These are phyloP conservation scores for Tragelaphus buxtoni DNA, from an alignment of 2,113 vertebrate genomes.

Conservation along the genomic window DNA sequence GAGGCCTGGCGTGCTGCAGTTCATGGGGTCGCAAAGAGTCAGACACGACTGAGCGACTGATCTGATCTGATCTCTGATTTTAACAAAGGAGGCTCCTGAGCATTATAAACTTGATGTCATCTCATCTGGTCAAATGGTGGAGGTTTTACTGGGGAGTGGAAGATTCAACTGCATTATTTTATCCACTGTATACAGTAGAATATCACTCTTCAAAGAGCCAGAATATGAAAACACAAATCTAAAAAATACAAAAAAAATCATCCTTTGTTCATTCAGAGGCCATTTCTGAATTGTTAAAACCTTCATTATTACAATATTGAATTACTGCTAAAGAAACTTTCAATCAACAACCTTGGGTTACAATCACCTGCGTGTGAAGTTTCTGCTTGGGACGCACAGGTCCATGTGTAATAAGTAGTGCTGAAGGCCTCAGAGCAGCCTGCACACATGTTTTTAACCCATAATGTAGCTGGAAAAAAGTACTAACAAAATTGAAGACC, in stretches of 20 bases:
- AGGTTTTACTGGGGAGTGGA: not conserved
- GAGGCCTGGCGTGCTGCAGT: no score
- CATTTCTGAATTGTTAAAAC: conserved; percentile 1
- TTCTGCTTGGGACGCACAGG: not conserved
- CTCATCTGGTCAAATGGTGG: conserved; percentile 17
- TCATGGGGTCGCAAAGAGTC: no score
- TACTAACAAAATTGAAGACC: not conserved
- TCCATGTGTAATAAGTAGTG: not conserved
- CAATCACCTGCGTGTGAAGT: not conserved
- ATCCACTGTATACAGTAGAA: not conserved
- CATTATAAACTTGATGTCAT: not conserved
- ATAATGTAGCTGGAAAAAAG: not conserved
- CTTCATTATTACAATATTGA: not conserved
- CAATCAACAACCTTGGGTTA: not conserved
- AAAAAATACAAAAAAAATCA: conserved; percentile 21
- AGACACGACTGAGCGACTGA: no score
- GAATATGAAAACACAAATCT: not conserved
- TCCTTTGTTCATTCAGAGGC: not conserved
- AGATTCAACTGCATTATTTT: not conserved
- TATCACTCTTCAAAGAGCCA: not conserved
- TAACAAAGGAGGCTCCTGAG: not conserved
- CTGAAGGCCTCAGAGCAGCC: not conserved
- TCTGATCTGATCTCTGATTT: not conserved
- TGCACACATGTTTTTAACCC: not conserved
- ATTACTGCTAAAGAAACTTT: not conserved